Conservation (phyloP, 2,113 vertebrate genomes). For the Okapia johnstoni region DNA sequence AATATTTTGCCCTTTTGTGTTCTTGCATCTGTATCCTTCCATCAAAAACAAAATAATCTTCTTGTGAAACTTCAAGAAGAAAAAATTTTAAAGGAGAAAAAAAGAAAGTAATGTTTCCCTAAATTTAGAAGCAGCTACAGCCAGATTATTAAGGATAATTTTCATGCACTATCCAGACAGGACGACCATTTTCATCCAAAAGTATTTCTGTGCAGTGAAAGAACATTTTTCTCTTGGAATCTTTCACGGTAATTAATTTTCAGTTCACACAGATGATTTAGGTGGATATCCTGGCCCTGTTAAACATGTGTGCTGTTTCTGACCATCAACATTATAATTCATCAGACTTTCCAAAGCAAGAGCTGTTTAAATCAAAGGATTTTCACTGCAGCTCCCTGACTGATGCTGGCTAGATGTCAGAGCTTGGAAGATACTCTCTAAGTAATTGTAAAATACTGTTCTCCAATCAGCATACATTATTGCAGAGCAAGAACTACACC, state of each 20-base stretch:
- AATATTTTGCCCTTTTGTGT: constrained; percentile 29
- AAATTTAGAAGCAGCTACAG: neutral
- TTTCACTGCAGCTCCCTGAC: neutral
- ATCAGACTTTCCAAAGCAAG: constrained; percentile 34
- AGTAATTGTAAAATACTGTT: constrained; percentile 45
- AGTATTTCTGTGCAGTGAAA: neutral
- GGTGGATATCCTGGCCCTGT: constrained; percentile 1
- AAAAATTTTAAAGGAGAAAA: neutral
- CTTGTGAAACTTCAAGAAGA: neutral
- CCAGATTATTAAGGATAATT: neutral
- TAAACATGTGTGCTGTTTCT: neutral
- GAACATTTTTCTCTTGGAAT: neutral
- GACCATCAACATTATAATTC: constrained; percentile 40
- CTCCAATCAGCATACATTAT: constrained; percentile 54
- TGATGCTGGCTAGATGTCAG: constrained; percentile 9
- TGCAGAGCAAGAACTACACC: neutral
- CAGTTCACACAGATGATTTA: neutral
- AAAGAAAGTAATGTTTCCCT: neutral
- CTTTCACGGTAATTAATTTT: constrained; percentile 43
- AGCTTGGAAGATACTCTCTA: neutral
- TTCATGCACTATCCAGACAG: neutral
- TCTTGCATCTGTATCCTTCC: neutral
- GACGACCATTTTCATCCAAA: neutral
- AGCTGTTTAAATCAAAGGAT: constrained; percentile 46
- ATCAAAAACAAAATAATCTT: neutral